phyloP scores from a whole-genome alignment of 2,797 vertebrate species.

The Premnoplex brunnescens region DNA sequence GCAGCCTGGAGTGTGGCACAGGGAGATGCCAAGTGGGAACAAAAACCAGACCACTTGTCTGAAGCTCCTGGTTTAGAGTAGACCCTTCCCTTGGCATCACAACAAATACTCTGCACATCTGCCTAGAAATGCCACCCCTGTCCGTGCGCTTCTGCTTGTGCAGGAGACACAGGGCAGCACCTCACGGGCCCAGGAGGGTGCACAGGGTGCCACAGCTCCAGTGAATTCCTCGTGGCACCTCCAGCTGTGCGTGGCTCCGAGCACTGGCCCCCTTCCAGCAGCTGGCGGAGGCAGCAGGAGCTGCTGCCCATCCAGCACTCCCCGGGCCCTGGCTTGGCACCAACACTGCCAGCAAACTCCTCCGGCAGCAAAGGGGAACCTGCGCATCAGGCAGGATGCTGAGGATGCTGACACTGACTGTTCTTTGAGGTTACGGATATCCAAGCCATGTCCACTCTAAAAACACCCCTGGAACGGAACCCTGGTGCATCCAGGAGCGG shows the following conservation, averaged over 20 bases:
- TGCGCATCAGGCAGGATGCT: neutral
- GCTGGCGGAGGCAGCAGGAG: neutral
- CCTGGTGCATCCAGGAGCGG: rapidly evolving
- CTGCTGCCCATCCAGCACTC: neutral
- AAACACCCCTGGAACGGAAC: neutral
- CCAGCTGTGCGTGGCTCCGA: neutral
- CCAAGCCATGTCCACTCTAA: neutral
- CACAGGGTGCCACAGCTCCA: neutral
- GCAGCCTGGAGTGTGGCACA: rapidly evolving
- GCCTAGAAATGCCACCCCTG: neutral
- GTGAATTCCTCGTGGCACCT: neutral
- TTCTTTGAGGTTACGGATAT: rapidly evolving
- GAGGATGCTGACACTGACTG: neutral
- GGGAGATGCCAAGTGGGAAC: rapidly evolving
- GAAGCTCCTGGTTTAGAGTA: neutral
- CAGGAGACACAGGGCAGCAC: neutral
- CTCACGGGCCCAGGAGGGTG: neutral
- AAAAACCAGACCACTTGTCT: neutral
- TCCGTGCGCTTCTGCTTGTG: rapidly evolving
- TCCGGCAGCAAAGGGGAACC: neutral
- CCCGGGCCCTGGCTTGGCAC: neutral
- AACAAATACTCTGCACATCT: rapidly evolving
- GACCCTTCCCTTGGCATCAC: neutral
- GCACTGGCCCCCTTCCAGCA: neutral
- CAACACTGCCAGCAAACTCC: neutral